These are phyloP conservation scores for Diglossa cyanea DNA, from an alignment of 2,797 vertebrate genomes.

Conservation along the genomic window DNA sequence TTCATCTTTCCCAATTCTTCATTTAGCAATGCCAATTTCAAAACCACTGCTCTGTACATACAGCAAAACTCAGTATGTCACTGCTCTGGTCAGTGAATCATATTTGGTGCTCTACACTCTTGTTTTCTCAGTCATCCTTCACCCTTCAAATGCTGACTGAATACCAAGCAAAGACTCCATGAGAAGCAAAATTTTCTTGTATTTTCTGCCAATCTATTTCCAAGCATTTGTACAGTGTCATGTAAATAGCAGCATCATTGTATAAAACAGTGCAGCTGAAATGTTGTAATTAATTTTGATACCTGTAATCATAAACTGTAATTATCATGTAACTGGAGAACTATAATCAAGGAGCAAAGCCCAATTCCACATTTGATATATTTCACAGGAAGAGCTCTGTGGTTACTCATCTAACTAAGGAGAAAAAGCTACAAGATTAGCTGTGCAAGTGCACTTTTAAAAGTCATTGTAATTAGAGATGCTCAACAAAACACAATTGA, in stretches of 20 bases:
- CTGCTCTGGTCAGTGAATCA: background rate
- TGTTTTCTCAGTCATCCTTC: background rate
- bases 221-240: background rate
- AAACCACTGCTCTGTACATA: background rate
- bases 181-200: background rate
- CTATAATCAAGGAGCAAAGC: conserved; percentile 12
- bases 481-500: background rate
- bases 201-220: background rate
- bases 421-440: background rate
- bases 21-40: background rate
- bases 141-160: background rate
- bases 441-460: background rate
- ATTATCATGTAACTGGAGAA: conserved; percentile 13
- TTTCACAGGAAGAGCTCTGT: background rate
- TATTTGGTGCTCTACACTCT: background rate
- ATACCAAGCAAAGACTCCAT: background rate
- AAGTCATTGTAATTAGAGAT: background rate
- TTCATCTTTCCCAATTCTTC: background rate
- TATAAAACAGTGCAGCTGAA: background rate
- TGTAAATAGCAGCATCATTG: background rate
- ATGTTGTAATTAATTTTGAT: conserved; percentile 11
- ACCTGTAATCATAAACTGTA: conserved; percentile 8
- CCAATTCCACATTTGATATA: background rate
- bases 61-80: background rate
- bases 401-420: background rate